A percentile compares a stretch with the other conserved stretches of the same genome.
Conservation (phyloP, 2,113 vertebrate species). For the rat (Rattus norvegicus) region DNA sequence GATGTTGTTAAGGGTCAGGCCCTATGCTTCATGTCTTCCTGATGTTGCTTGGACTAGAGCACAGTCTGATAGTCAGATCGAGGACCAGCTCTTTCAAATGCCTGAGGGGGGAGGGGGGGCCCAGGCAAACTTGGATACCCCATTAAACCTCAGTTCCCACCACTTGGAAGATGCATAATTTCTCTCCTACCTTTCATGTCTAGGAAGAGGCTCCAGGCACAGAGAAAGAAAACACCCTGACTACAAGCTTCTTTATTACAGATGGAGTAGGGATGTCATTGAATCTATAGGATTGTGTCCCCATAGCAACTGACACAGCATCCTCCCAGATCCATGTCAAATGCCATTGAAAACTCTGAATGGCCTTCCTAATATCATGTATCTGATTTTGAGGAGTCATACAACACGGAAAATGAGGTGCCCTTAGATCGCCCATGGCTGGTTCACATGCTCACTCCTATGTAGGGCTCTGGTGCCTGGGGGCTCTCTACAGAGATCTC, state of each 20-base stretch:
- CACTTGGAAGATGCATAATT: neutral
- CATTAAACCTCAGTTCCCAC: neutral
- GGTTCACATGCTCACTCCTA: neutral
- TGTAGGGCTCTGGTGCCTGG: too few relatives aligned
- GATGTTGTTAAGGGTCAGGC: neutral
- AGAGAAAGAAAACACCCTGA: constrained; percentile 8
- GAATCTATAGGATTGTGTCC: neutral
- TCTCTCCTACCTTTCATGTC: neutral
- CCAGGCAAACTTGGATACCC: neutral
- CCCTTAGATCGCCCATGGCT: neutral
- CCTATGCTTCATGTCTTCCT: neutral
- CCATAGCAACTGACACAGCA: neutral
- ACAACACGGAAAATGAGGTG: neutral
- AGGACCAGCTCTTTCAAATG: neutral
- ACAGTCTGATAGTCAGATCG: neutral
- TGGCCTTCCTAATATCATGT: neutral
- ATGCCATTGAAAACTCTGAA: neutral
- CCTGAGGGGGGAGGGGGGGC: neutral
- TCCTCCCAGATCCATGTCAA: neutral
- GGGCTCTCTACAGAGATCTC: too few relatives aligned
- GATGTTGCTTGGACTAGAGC: neutral
- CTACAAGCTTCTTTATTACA: neutral
- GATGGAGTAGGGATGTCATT: neutral
- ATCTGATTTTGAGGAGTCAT: neutral
- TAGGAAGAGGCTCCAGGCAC: neutral